Evolutionary conservation across 2,113 vertebrate genomes (phyloP), one percentile per base, ranked within the genome.

Genomic region (Chiloscyllium plagiosum): DNA sequence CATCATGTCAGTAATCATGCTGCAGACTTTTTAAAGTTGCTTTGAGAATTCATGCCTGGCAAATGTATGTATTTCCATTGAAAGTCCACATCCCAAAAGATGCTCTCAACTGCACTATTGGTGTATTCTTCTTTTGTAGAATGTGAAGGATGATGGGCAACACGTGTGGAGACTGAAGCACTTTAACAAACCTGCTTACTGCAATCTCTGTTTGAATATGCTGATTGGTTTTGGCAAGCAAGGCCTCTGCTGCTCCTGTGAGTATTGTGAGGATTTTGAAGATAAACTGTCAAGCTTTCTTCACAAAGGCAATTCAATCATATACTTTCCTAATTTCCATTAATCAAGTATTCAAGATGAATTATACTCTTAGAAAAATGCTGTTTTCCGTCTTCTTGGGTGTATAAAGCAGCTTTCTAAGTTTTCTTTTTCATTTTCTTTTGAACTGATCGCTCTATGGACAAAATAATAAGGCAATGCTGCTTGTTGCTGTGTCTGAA

Each of bases 141-240:
- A 99, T 96, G 98, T 99, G 61, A 99, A 99, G 96, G 99, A 99
- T 96, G 99, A 99, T 19, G 98, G 99, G 37, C 99, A 99, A 96
- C 99, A 99, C 20, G 98, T 99, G 97, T 99, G 99, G 99, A 97
- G 98, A 89, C 98, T 99, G 97, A 99, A 99, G 96, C 98, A 99
- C 97, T 99, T 99, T 97, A 99, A 98, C 97, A 99, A 99, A 96
- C 99, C 99, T 66, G 99, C 99, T 66, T 99, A 99, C 97, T 99
- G 99, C 96, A 99, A 99, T 97, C 98, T 99, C 96, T 99, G 99
- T 96, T 97, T 99, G 96, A 99, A 99, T 97, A 99, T 99, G 98
- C 97, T 99, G 86, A 98, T 99, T 0, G 99, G 99, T 12, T 98
- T 99, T 96, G 98, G 99, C 70, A 99, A 99, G 96, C 99, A 99